Evolutionary conservation across 2,113 vertebrate genomes (phyloP), one percentile per base, ranked within the genome.

Genomic region (Acrocephalus kingi): DNA sequence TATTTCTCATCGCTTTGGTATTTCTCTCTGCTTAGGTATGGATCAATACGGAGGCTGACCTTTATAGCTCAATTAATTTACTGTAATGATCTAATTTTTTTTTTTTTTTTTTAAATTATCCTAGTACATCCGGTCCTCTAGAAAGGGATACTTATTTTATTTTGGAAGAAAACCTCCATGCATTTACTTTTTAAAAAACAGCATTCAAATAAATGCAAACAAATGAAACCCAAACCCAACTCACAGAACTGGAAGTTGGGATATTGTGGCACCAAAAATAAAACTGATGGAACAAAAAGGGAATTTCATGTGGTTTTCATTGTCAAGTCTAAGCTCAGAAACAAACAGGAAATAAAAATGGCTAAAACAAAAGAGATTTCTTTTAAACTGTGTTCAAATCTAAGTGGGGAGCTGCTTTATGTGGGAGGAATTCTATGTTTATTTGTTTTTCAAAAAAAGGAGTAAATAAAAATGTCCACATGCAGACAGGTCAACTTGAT

Each of bases 271-370:
- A 96, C 80, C 93, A 96, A 96, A 96, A 97, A 95, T 94, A 94
- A 96, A 97, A 90, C 88, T 78, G 76, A 93, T 93, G 96, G 94
- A 96, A 97, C 92, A 96, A 93, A 97, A 94, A 94, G 93, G n/a
- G 88, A 95, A 96, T 96, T 96, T 96, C 93, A 97, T 96, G 93
- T 96, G 94, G 92, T 96, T 96, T 94, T 90, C 91, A 97, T 96
- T 94, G 94, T 96, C 92, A 94, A 94, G 93, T 82, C 94, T 93
- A 94, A 96, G 85, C 90, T 89, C 93, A 92, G 96, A 97, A 96
- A 97, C 93, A 97, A 96, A 97, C 94, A 96, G 94, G 94, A 97
- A 97, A 97, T 84, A 97, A 97, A 96, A 96, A 92, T 75, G 85
- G 61, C 90, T 93, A 96, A 93, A 96, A 84, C 92, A 96, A 96